Evolutionary conservation across 2,888 invertebrate genomes (phyloP).

Genomic region (Opisthograptis luteolata): DNA sequence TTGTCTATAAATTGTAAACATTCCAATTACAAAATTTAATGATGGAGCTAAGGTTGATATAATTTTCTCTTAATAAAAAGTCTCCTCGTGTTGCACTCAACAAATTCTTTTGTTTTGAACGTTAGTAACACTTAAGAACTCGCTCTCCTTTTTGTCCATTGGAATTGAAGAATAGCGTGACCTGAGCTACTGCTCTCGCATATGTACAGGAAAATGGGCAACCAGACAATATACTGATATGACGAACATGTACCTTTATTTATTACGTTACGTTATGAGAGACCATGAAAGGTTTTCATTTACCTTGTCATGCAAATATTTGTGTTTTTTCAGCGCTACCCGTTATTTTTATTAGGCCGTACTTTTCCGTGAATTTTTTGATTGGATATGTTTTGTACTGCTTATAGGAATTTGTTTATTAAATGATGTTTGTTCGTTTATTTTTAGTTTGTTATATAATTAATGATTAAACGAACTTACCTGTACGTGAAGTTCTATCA

Average conservation of each 20-base stretch:
- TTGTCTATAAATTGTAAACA: no score
- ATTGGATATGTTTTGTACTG: constrained; percentile 25
- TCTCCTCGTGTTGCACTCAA: no score
- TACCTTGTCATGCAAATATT: constrained; percentile 38
- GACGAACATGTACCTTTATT: constrained; percentile 43
- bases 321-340: constrained; percentile 22
- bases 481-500: no score
- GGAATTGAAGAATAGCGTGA: not conserved
- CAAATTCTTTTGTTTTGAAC: no score
- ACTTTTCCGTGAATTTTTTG: constrained; percentile 21
- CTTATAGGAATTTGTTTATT: constrained; percentile 20
- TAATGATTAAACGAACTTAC: no score
- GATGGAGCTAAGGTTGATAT: no score
- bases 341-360: constrained; percentile 23
- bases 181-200: constrained; percentile 4
- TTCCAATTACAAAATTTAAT: no score
- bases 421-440: constrained; percentile 4
- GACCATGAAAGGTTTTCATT: constrained; percentile 37
- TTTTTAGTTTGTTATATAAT: not conserved
- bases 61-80: no score
- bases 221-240: constrained; percentile 48
- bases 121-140: no score
- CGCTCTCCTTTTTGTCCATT: no score
- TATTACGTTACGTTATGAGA: constrained; percentile 34
- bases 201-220: constrained; percentile 22